Conservation (phyloP, 2,797 vertebrate genomes). For the Mycteria americana region DNA sequence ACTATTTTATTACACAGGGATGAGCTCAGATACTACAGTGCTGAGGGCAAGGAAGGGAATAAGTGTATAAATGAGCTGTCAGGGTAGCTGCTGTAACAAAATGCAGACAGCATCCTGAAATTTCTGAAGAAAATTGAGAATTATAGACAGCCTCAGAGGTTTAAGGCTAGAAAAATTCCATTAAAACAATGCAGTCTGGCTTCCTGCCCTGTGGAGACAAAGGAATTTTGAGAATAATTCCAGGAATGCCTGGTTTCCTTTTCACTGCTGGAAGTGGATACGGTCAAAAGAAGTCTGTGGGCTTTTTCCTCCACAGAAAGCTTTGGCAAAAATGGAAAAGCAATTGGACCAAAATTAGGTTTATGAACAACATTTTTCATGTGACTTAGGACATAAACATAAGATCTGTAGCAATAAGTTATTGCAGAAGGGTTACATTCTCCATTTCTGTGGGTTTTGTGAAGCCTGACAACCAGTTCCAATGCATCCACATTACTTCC, state of each 20-base stretch:
- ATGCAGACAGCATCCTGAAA: background rate
- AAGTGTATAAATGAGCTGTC: background rate
- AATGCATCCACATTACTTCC: background rate
- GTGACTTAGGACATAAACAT: background rate
- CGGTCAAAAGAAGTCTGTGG: background rate
- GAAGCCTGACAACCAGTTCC: background rate
- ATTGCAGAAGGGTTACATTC: background rate
- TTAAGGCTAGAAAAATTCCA: conserved; percentile 18
- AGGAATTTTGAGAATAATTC: conserved; percentile 38
- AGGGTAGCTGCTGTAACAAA: background rate
- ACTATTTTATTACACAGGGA: background rate
- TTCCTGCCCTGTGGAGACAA: conserved; percentile 23
- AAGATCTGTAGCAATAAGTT: background rate
- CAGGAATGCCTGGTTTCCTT: conserved; percentile 56
- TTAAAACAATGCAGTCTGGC: background rate
- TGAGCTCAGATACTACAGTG: background rate
- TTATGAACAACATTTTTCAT: background rate
- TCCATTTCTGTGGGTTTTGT: background rate
- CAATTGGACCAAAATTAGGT: background rate
- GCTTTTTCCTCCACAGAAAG: background rate
- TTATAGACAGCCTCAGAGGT: background rate
- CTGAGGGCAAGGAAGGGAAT: background rate
- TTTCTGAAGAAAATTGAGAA: conserved; percentile 2
- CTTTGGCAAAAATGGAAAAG: background rate
- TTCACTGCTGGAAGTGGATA: background rate